Base-by-base conservation (phyloP, 2,113 vertebrate genomes). In the Craseonycteris thonglongyai region DNA sequence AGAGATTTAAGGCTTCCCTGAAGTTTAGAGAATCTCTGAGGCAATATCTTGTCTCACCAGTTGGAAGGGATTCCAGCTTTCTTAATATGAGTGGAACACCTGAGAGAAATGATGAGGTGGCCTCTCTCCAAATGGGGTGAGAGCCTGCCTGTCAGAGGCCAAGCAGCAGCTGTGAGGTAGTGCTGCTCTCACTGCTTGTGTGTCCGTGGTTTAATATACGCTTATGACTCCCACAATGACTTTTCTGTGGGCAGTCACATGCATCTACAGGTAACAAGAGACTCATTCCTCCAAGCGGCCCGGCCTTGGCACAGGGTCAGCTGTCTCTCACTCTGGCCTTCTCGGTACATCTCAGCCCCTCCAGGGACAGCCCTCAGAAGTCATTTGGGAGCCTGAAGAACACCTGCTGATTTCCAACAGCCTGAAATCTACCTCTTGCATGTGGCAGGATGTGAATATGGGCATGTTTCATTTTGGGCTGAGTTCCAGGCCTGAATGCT, bases 61-160 rank as follows among this genome's bases (percentile, higher is more conserved):
- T 30, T 72, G 88, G 2, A 86, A 38, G 51, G 38, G 38, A 72
- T 21, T 71, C 56, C 33, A 21, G 33, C 18, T 18, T 63, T 78
- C 54, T 83, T 66, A 59, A 79, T 65, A 33, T 59, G 30, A 58
- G 28, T 92, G 45, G 38, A 61, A 74, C 91, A 40, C 61, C 42
- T 35, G 5, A 15, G 8, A 82, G 35, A 78, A 82, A 56, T 66
- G 9, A 18, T 74, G 69, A 38, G 26, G 28, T 58, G 30, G 26
- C 8, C 5, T 58, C 8, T 92, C 12, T 66, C 78, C 28, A 76
- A 56, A 49, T 24, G 13, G 6, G 14, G 21, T 76, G 26, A 63
- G 38, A 49, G 10, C 13, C n/a, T 30, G 13, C 33, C 11, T 56
- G 0, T 54, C 11, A 51, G 61, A 26, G 35, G 5, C 28, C 24